Evolutionary conservation across 2,888 invertebrate species (phyloP).

Genomic region (Clepsis dumicolana): DNA sequence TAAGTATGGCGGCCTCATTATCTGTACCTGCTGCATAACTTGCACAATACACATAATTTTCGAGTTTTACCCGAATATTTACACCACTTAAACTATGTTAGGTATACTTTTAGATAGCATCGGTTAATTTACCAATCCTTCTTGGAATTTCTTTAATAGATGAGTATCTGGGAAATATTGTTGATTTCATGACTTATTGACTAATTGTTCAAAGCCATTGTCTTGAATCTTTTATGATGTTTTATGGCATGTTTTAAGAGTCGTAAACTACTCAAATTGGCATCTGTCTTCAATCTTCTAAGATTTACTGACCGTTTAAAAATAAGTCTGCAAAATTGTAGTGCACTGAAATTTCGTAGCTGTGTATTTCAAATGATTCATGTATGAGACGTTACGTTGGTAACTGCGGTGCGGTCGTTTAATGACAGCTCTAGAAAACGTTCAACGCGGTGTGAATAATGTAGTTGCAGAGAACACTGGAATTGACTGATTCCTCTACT

Average conservation of each 20-base stretch:
- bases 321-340: background rate
- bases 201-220: too few relatives aligned
- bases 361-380: constrained; percentile 21
- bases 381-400: constrained; percentile 1
- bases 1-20: background rate
- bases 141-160: background rate
- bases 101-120: background rate
- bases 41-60: background rate
- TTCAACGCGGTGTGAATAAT: constrained; percentile 25
- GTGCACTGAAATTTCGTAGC: background rate
- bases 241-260: too few relatives aligned
- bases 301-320: background rate
- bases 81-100: too few relatives aligned
- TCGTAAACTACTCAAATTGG: too few relatives aligned
- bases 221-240: too few relatives aligned
- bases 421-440: constrained; percentile 24
- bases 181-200: too few relatives aligned
- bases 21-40: background rate
- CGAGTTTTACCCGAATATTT: background rate
- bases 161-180: too few relatives aligned
- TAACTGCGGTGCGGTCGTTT: constrained; percentile 24
- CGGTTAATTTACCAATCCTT: background rate
- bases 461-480: constrained; percentile 19
- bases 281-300: too few relatives aligned
- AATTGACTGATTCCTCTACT: constrained; percentile 7